Percentiles rank a stretch among this genome's conserved stretches.
phyloP scores from a whole-genome alignment of 2,888 invertebrate species.

The Acholoe squamosa region DNA sequence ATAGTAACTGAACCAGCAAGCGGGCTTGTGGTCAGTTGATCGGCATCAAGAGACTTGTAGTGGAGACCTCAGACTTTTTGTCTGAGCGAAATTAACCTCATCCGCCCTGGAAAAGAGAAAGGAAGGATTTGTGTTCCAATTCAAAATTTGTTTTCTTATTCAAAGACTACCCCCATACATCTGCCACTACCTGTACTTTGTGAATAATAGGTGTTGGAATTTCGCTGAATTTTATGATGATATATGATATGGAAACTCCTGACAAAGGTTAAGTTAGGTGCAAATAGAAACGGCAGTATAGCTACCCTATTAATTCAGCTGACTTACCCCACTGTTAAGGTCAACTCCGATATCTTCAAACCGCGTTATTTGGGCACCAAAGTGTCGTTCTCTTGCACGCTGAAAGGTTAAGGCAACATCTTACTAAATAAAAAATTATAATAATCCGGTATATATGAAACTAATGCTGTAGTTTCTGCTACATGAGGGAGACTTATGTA shows the following conservation, averaged over 20 bases:
- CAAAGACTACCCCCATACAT: too few species aligned
- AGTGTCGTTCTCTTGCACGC: neutral
- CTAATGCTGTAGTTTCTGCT: neutral
- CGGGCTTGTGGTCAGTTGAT: neutral
- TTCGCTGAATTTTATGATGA: too few species aligned
- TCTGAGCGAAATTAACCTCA: constrained; percentile 33
- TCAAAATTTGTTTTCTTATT: too few species aligned
- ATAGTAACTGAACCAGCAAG: neutral
- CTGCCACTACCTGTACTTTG: too few species aligned
- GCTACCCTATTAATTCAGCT: too few species aligned
- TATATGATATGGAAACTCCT: too few species aligned
- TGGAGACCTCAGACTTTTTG: neutral
- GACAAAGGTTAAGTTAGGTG: too few species aligned
- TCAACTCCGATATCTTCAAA: neutral
- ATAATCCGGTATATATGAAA: too few species aligned
- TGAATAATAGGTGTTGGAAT: too few species aligned
- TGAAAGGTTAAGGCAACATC: neutral
- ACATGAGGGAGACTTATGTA: neutral
- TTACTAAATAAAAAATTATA: too few species aligned
- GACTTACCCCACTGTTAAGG: constrained; percentile 16
- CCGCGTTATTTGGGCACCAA: constrained; percentile 12
- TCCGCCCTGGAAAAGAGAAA: neutral
- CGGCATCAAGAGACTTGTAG: neutral
- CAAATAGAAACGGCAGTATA: too few species aligned
- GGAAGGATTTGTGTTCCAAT: neutral